Percentiles rank a stretch among this genome's conserved stretches.
Conservation (phyloP, 2,888 invertebrate genomes). For the Fissipunctia ypsillon region DNA sequence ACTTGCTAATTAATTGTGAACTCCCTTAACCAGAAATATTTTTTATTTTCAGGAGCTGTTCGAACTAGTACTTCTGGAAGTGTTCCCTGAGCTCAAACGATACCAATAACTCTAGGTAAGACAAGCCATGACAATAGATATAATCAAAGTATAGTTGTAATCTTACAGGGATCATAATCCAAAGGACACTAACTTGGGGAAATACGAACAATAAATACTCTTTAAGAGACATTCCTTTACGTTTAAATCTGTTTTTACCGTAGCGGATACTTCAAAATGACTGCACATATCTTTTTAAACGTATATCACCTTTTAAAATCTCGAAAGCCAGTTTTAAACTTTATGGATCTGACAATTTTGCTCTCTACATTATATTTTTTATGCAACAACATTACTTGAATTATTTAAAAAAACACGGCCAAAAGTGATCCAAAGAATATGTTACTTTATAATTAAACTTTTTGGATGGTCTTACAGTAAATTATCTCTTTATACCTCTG, state of each 20-base stretch:
- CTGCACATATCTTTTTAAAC: constrained; percentile 66
- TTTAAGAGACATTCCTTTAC: constrained; percentile 73
- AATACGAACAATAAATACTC: constrained; percentile 66
- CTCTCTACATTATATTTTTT: constrained; percentile 35
- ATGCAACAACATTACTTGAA: constrained; percentile 34
- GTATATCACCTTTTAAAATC: constrained; percentile 39
- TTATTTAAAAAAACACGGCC: constrained; percentile 12
- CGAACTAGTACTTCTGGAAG: constrained; percentile 92
- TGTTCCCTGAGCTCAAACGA: constrained; percentile 93
- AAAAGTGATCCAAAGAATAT: constrained; percentile 8
- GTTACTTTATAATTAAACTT: constrained; percentile 9
- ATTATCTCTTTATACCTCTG: constrained; percentile 14
- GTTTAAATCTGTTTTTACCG: constrained; percentile 52
- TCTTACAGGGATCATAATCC: constrained; percentile 74
- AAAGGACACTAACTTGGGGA: constrained; percentile 56
- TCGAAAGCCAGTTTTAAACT: constrained; percentile 29
- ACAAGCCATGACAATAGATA: constrained; percentile 74
- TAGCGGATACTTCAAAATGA: constrained; percentile 62
- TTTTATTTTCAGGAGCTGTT: constrained; percentile 91
- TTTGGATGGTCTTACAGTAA: constrained; percentile 34
- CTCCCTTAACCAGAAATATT: background rate
- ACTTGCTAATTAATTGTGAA: background rate
- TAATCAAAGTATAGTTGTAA: constrained; percentile 63
- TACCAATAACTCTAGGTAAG: constrained; percentile 81
- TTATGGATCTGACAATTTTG: constrained; percentile 44